A percentile compares a stretch with the other conserved stretches of the same genome.
Evolutionary conservation across 2,113 vertebrate species (phyloP).

Genomic region (Scomber colias): DNA sequence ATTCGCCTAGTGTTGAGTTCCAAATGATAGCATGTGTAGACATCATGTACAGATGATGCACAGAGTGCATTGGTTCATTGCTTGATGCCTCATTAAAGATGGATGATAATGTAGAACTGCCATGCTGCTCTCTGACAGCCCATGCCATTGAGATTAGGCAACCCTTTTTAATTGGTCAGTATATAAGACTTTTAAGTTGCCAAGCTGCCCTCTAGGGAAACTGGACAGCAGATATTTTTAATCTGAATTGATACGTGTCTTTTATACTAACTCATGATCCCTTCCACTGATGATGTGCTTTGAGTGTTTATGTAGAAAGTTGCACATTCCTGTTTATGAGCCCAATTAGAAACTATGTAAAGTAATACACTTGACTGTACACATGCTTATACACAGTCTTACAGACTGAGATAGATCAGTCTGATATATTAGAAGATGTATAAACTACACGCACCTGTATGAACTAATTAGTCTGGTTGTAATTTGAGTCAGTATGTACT

Average conservation of each 20-base stretch:
- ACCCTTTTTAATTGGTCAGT: conserved; percentile 45
- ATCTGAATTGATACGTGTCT: conserved; percentile 1
- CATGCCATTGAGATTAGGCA: conserved; percentile 43
- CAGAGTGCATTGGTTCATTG: conserved; percentile 50
- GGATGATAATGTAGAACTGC: conserved; percentile 63
- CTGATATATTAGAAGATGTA: no score
- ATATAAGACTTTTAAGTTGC: conserved; percentile 44
- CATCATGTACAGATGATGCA: conserved; percentile 70
- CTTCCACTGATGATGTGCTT: background rate
- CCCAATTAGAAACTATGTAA: conserved; percentile 7
- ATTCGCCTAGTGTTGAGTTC: conserved; percentile 48
- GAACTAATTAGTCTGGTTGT: background rate
- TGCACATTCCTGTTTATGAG: conserved; percentile 1
- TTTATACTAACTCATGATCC: conserved; percentile 1
- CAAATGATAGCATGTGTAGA: conserved; percentile 69
- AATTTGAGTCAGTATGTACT: background rate
- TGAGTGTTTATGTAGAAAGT: background rate
- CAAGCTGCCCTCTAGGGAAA: conserved; percentile 20
- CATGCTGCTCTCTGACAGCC: conserved; percentile 53
- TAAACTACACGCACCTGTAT: background rate
- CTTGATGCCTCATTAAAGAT: conserved; percentile 75
- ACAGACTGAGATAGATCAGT: background rate
- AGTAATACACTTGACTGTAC: background rate
- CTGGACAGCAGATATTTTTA: background rate
- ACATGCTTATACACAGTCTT: background rate